Evolutionary conservation across 2,113 vertebrate genomes (phyloP).

Genomic region (Sarotherodon lohbergeri): DNA sequence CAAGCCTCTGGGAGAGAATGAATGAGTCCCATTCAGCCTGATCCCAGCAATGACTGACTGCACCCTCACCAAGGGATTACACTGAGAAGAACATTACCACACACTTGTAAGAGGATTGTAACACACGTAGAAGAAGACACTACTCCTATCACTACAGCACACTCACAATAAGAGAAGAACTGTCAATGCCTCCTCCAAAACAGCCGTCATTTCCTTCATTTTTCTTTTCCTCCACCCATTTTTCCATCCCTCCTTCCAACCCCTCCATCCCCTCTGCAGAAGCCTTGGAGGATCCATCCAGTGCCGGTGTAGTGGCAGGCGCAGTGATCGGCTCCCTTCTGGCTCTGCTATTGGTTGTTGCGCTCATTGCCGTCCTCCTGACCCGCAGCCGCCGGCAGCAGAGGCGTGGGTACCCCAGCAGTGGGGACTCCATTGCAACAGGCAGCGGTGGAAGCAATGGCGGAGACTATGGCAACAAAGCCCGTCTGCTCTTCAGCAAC

Average conservation of each 20-base stretch:
- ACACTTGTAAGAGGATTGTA: constrained; percentile 60
- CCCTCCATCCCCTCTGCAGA: constrained; percentile 76
- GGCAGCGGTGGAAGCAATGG: constrained; percentile 62
- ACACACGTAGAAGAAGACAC: constrained; percentile 42
- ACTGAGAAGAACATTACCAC: constrained; percentile 50
- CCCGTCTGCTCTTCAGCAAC: constrained; percentile 62
- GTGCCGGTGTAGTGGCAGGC: constrained; percentile 76
- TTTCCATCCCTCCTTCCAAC: constrained; percentile 47
- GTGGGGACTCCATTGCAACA: constrained; percentile 37
- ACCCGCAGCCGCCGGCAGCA: constrained; percentile 65
- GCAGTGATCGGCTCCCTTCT: constrained; percentile 80
- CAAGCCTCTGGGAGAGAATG: constrained; percentile 1
- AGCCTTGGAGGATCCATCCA: constrained; percentile 71
- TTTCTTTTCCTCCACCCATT: constrained; percentile 56
- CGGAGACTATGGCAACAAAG: constrained; percentile 74
- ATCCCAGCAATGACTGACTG: constrained; percentile 61
- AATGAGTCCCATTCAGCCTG: constrained; percentile 52
- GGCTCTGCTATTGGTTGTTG: constrained; percentile 75
- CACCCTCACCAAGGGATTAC: constrained; percentile 46
- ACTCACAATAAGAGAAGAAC: constrained; percentile 29
- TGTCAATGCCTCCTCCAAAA: constrained; percentile 31
- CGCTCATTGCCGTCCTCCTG: constrained; percentile 70
- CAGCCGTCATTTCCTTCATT: constrained; percentile 47
- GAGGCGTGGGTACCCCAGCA: constrained; percentile 46
- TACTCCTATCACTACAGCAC: constrained; percentile 15